Conservation (phyloP, 2,797 vertebrate genomes). For the Cygnus olor region DNA sequence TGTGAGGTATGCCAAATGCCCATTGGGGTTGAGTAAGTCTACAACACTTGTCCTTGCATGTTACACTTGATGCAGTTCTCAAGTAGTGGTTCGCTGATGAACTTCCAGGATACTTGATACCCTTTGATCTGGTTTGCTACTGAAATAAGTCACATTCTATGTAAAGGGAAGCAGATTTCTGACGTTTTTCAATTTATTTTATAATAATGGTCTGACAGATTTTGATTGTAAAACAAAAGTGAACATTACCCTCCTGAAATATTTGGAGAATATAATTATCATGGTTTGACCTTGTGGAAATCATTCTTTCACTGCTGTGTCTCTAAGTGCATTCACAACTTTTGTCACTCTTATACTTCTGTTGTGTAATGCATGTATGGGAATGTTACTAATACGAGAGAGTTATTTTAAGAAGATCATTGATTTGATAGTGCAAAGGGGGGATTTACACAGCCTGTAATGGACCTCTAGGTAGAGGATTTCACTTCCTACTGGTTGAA, state of each 20-base stretch:
- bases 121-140: background rate
- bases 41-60: background rate
- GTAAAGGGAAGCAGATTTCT: background rate
- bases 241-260: background rate
- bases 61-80: rapidly evolving
- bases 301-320: background rate
- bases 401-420: background rate
- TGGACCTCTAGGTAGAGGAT: background rate
- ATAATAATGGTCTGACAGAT: background rate
- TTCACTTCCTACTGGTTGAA: background rate
- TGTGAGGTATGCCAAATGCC: background rate
- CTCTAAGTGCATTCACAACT: background rate
- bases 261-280: background rate
- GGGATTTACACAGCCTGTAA: background rate
- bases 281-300: background rate
- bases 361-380: background rate
- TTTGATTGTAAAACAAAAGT: background rate
- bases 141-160: background rate
- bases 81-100: background rate
- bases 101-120: background rate
- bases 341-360: background rate
- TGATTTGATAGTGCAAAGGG: too few species aligned
- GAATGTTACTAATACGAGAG: background rate
- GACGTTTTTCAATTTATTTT: background rate
- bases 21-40: background rate